Conservation (phyloP, 2,113 vertebrate species). For the Oncorhynchus mykiss region DNA sequence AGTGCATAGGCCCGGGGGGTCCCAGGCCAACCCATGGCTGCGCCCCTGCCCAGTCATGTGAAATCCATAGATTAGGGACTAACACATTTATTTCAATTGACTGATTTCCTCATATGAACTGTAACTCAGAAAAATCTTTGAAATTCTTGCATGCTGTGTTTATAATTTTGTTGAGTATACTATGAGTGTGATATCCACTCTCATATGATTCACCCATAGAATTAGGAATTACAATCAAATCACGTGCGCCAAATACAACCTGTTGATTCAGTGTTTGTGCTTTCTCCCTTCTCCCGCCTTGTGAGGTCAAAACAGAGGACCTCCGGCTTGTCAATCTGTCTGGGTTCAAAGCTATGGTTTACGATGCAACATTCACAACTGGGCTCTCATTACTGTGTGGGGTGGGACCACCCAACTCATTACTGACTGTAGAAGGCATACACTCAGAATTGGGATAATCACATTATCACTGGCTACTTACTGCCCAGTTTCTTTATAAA, state of each 20-base stretch:
- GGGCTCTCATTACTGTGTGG: not conserved
- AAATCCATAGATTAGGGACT: too few species aligned
- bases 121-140: too few species aligned
- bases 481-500: not conserved
- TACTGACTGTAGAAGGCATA: not conserved
- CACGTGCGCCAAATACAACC: too few species aligned
- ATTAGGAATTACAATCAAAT: too few species aligned
- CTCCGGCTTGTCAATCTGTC: conserved; percentile 43
- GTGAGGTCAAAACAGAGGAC: conserved; percentile 42
- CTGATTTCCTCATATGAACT: too few species aligned
- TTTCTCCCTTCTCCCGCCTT: conserved; percentile 31
- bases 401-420: not conserved
- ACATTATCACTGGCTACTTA: not conserved
- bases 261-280: conserved; percentile 49
- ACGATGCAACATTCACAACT: not conserved
- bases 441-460: not conserved
- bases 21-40: too few species aligned
- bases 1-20: too few species aligned
- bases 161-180: not conserved
- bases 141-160: too few species aligned
- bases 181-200: not conserved
- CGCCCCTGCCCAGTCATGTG: too few species aligned
- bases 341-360: conserved; percentile 17
- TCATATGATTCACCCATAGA: too few species aligned
- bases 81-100: too few species aligned